phyloP scores from a whole-genome alignment of 2,113 vertebrate species.

The Siniperca chuatsi region DNA sequence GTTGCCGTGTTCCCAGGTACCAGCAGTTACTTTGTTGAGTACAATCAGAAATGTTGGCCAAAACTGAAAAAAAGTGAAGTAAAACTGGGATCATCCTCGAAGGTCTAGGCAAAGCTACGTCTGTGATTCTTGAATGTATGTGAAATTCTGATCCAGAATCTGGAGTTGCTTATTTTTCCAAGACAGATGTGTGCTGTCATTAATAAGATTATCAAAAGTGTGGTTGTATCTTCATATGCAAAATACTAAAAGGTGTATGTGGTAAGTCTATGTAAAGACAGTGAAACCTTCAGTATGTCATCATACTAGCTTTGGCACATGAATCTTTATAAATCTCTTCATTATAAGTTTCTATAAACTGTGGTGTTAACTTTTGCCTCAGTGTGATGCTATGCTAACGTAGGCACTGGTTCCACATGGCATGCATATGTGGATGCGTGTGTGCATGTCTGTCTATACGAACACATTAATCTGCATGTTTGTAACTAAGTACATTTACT shows the following conservation, averaged over 20 bases:
- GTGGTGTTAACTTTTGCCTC: background rate
- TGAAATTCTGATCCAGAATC: background rate
- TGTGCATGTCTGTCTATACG: background rate
- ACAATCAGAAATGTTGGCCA: background rate
- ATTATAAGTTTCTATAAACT: no score
- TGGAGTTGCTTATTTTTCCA: background rate
- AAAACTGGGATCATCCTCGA: no score
- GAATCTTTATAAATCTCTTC: background rate
- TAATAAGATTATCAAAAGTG: background rate
- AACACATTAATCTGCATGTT: slow-evolving; percentile 4
- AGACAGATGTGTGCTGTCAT: background rate
- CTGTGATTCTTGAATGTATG: background rate
- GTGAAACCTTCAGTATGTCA: background rate
- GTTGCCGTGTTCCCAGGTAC: background rate
- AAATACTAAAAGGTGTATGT: background rate
- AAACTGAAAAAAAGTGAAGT: background rate
- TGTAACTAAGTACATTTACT: background rate
- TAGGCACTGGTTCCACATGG: background rate
- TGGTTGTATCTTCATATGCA: background rate
- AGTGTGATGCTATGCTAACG: background rate
- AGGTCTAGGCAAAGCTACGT: background rate
- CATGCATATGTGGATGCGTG: background rate
- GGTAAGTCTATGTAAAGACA: background rate
- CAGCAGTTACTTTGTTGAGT: background rate
- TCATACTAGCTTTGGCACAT: background rate